Percentiles rank a stretch among this genome's conserved stretches.
These are phyloP conservation scores for Oedothorax gibbosus DNA, from an alignment of 1,140 invertebrate genomes.

Conservation along the genomic window DNA sequence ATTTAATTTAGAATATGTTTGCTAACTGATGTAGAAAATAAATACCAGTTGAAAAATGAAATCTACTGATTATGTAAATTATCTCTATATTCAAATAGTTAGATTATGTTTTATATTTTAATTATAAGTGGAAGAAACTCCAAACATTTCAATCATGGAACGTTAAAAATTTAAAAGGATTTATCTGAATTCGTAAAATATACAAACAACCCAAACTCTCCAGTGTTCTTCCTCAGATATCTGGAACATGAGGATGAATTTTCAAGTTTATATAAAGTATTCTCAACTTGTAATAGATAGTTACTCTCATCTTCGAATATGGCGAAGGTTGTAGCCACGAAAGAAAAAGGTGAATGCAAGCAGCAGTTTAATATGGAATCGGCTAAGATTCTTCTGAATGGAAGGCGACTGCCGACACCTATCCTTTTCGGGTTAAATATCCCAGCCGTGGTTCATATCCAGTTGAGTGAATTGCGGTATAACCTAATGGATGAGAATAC, in stretches of 20 bases:
- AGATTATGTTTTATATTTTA: too few relatives aligned
- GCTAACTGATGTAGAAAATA: too few relatives aligned
- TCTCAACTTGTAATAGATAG: neutral
- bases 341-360: neutral
- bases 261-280: neutral
- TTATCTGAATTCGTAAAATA: neutral
- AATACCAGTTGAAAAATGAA: too few relatives aligned
- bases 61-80: too few relatives aligned
- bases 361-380: constrained; percentile 23
- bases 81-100: too few relatives aligned
- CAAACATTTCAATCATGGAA: too few relatives aligned
- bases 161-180: neutral
- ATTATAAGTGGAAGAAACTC: too few relatives aligned
- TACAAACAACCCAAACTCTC: neutral
- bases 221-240: neutral
- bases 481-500: constrained; percentile 13
- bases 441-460: constrained; percentile 57
- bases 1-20: too few relatives aligned
- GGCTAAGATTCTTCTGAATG: constrained; percentile 38
- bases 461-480: constrained; percentile 24
- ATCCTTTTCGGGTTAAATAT: constrained; percentile 58
- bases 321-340: neutral
- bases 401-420: constrained; percentile 40
- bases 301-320: neutral
- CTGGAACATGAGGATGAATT: neutral